Conservation (phyloP, 1,140 invertebrate genomes). For the Psix sp. region DNA sequence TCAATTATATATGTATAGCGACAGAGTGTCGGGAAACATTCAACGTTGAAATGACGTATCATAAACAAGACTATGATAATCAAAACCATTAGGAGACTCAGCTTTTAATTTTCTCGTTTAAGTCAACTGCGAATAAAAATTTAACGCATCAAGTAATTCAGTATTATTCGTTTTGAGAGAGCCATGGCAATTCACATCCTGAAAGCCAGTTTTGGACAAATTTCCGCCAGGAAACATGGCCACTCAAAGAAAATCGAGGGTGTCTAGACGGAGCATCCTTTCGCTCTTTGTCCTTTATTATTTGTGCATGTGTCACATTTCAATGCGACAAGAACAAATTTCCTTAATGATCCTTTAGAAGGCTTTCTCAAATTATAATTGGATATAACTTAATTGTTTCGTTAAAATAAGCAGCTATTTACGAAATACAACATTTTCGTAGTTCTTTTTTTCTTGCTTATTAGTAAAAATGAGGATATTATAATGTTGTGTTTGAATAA, state of each 20-base stretch:
- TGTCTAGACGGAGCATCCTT: slow-evolving; percentile 34
- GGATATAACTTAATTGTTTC: too few relatives aligned
- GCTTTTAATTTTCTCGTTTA: slow-evolving; percentile 36
- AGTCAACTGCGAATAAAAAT: slow-evolving; percentile 53
- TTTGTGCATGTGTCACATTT: slow-evolving; percentile 15
- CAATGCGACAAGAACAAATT: too few relatives aligned
- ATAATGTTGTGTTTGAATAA: too few relatives aligned
- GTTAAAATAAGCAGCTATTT: too few relatives aligned
- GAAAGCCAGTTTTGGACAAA: slow-evolving; percentile 38
- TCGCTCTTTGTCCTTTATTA: not conserved
- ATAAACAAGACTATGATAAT: slow-evolving; percentile 21
- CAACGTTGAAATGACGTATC: too few relatives aligned
- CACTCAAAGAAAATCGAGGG: slow-evolving; percentile 43
- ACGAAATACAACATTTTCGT: too few relatives aligned
- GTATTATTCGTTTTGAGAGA: slow-evolving; percentile 53
- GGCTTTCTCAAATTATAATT: slow-evolving; percentile 30
- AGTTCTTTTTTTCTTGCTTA: too few relatives aligned
- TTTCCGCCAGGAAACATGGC: slow-evolving; percentile 31
- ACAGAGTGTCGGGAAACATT: slow-evolving; percentile 12
- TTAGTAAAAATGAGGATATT: too few relatives aligned
- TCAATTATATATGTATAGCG: not conserved
- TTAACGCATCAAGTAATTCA: slow-evolving; percentile 51
- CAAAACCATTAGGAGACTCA: slow-evolving; percentile 31
- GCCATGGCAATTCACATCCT: slow-evolving; percentile 50
- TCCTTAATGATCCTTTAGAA: not conserved